These are phyloP conservation scores for Bergia sp. DNA, from an alignment of 92 coral and sea anemone genomes.

Conservation along the genomic window DNA sequence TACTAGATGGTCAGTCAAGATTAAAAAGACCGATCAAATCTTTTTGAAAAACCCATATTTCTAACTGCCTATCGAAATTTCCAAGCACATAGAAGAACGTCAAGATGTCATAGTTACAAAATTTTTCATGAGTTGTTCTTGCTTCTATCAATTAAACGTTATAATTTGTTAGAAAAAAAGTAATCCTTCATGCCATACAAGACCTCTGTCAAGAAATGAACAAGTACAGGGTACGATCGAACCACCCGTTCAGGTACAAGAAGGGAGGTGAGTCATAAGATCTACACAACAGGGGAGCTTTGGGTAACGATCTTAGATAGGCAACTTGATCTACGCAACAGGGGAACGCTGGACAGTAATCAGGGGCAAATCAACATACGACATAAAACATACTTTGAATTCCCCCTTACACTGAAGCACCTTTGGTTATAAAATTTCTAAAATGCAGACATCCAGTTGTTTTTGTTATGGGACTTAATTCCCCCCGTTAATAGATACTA, in stretches of 20 bases:
- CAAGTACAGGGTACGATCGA: constrained; percentile 73
- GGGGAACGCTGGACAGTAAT: no score
- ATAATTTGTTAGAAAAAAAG: constrained; percentile 61
- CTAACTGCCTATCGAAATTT: no score
- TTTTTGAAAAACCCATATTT: not conserved
- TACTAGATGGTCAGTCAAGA: not conserved
- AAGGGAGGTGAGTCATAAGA: constrained; percentile 69
- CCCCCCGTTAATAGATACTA: no score
- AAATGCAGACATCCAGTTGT: no score
- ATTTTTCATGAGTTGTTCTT: not conserved
- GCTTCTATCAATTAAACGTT: not conserved
- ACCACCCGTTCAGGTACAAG: constrained; percentile 85
- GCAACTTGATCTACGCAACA: not conserved
- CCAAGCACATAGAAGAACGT: not conserved
- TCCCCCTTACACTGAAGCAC: no score
- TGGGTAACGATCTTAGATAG: no score
- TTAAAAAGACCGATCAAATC: not conserved
- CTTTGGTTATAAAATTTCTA: no score
- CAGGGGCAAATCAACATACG: no score
- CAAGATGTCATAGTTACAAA: not conserved
- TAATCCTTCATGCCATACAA: constrained; percentile 78
- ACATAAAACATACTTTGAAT: no score
- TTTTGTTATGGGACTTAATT: no score
- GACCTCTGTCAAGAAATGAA: constrained; percentile 80
- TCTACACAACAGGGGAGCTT: not conserved